Base-by-base conservation (phyloP, 2,797 vertebrate genomes). In the Saxicola maurus region DNA sequence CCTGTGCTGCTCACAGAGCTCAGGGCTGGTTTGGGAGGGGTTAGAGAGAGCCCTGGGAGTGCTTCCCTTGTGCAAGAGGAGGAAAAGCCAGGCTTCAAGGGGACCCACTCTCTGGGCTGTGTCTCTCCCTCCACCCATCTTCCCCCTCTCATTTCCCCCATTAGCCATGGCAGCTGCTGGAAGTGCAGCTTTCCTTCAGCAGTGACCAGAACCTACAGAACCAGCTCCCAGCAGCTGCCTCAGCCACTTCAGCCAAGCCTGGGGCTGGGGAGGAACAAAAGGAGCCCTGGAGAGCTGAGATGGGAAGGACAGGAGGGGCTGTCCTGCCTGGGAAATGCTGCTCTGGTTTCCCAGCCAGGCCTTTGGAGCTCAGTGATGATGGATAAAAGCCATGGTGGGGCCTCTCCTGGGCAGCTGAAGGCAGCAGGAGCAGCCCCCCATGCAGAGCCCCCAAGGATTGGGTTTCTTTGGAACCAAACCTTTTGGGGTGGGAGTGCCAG, bases 391-490 rank as follows among this genome's bases (percentile, higher is more conserved):
- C 89, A 60, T 12, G 14, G 65, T 6, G 74, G 86, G 90, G 85
- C 92, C 92, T 84, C 91, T 83, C 48, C 65, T 75, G 40, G 13
- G 84, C 88, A 91, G 93, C 79, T 78, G 82, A 4, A 16, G 68
- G 8, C 85, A 89, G 92, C 52, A 0, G 89, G 76, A 72, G 7
- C 46, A 37, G 76, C 33, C 38, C 86, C 79, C 69, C 86, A 67
- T 1, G 82, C 84, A 24, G 64, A 60, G 78, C 72, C 82, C 82
- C 13, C 20, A n/a, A 75, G 88, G 76, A 38, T 87, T 92, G 82
- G 79, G 62, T 93, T 94, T 94, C 92, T 42, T 71, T 89, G 89
- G 93, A 94, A 87, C 57, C 90, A 66, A 89, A 16, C 93, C 75
- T 0, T 9, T 2, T 77, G 73, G 27, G 51, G 9, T 0, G 4